A percentile compares a stretch with the other conserved stretches of the same genome.
phyloP scores from a whole-genome alignment of 2,797 vertebrate species.

The Threskiornis aethiopicus region DNA sequence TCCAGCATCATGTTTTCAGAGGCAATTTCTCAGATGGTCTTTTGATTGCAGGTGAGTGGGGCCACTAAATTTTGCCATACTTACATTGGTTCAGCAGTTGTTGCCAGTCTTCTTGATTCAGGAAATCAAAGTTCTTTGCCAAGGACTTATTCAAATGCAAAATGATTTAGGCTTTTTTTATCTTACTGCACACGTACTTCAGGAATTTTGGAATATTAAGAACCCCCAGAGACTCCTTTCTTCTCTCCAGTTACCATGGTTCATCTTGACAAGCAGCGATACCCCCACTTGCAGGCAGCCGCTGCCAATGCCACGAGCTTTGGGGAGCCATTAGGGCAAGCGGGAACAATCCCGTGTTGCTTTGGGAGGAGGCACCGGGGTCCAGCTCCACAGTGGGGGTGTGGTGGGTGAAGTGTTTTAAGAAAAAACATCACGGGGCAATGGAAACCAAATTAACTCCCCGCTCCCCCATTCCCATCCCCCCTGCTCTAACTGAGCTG shows the following conservation, averaged over 20 bases:
- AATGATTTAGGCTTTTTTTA: neutral
- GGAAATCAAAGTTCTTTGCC: neutral
- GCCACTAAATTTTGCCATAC: neutral
- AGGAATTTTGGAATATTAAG: slow-evolving; percentile 21
- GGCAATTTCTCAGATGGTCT: neutral
- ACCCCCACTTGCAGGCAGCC: neutral
- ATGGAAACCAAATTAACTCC: neutral
- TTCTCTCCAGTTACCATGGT: slow-evolving; percentile 10
- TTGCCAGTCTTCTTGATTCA: neutral
- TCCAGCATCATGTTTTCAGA: neutral
- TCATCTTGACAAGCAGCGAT: neutral
- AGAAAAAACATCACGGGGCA: neutral
- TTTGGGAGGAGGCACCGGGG: neutral
- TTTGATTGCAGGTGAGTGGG: neutral
- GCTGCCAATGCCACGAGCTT: neutral
- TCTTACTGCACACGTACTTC: neutral
- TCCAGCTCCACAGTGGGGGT: neutral
- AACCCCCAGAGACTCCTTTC: neutral
- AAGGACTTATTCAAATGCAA: neutral
- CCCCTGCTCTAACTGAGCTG: neutral
- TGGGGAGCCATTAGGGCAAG: neutral
- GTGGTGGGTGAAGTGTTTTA: neutral
- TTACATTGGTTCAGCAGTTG: neutral
- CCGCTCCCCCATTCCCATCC: neutral
- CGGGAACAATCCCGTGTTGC: neutral